Conservation (phyloP, 2,797 vertebrate genomes). For the Darevskia nairensis region DNA sequence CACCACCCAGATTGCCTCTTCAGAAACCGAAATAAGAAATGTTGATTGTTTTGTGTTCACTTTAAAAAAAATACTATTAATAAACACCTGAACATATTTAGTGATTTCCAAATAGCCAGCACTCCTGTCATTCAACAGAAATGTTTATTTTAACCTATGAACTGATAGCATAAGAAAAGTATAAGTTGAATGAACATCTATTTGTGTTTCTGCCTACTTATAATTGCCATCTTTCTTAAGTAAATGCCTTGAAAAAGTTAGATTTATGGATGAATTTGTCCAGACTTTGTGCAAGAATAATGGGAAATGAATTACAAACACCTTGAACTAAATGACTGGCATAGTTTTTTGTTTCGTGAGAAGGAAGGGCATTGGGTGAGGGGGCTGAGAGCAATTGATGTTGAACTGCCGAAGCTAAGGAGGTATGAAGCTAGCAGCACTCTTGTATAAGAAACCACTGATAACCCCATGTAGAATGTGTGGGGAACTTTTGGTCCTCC, state of each 20-base stretch:
- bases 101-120: not conserved
- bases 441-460: not conserved
- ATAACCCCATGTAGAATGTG: no score
- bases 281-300: not conserved
- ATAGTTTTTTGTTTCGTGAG: not conserved
- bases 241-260: not conserved
- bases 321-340: not conserved
- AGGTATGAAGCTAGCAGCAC: not conserved
- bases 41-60: not conserved
- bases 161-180: not conserved
- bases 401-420: not conserved
- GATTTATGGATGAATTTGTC: not conserved
- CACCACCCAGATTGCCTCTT: no score
- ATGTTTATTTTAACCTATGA: not conserved
- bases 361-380: not conserved
- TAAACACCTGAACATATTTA: not conserved
- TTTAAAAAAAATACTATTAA: accelerated
- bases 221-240: not conserved
- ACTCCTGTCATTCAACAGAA: not conserved
- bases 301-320: not conserved
- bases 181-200: not conserved
- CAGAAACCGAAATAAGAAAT: no score
- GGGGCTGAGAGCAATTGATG: not conserved
- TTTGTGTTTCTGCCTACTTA: not conserved
- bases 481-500: no score